Percentiles rank a stretch among this genome's conserved stretches.
phyloP scores from a whole-genome alignment of 2,888 invertebrate species.

The Andrena hattorfiana region DNA sequence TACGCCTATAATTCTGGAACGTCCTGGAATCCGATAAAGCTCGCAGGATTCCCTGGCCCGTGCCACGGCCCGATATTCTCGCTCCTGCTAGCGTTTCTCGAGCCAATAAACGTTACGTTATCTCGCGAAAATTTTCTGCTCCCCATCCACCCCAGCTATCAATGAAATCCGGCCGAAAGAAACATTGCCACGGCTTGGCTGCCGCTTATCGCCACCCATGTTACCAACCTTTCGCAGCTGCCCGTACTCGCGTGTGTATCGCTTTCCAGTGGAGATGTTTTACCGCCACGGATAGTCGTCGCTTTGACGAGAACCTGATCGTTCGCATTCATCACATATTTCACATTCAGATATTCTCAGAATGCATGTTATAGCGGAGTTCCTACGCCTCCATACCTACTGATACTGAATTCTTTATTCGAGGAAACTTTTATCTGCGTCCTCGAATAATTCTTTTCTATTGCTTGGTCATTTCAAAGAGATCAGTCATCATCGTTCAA shows the following conservation, averaged over 20 bases:
- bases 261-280: background rate
- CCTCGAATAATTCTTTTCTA: too few relatives aligned
- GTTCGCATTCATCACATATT: background rate
- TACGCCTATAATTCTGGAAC: conserved; percentile 31
- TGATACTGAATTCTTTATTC: too few relatives aligned
- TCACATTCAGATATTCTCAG: background rate
- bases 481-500: background rate
- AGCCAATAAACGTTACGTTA: conserved; percentile 62
- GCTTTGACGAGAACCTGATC: background rate
- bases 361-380: background rate
- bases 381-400: too few relatives aligned
- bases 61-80: conserved; percentile 66
- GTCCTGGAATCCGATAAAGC: conserved; percentile 50
- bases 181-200: conserved; percentile 31
- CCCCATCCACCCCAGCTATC: background rate
- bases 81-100: conserved; percentile 55
- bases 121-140: conserved; percentile 37
- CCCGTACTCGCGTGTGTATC: conserved; percentile 5
- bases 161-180: conserved; percentile 34
- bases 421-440: too few relatives aligned
- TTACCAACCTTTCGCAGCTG: conserved; percentile 11
- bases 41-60: conserved; percentile 15
- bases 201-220: conserved; percentile 19
- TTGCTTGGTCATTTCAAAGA: too few relatives aligned
- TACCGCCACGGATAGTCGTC: background rate